phyloP scores from a whole-genome alignment of 1,140 invertebrate species.

The Drosophila sucinea region DNA sequence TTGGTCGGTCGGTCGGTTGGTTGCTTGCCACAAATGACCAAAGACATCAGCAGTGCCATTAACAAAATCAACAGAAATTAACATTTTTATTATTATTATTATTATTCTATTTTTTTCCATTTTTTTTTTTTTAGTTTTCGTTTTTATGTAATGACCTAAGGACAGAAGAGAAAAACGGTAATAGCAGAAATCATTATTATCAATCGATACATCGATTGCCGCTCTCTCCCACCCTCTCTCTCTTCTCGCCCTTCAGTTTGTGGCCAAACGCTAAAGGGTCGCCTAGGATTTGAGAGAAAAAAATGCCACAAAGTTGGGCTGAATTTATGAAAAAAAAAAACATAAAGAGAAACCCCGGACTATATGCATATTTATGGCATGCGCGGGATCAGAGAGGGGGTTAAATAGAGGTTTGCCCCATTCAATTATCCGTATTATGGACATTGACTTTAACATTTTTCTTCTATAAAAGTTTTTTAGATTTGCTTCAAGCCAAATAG shows the following conservation, averaged over 20 bases:
- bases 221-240: neutral
- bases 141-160: conserved; percentile 31
- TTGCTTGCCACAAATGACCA: conserved; percentile 31
- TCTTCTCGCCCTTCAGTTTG: neutral
- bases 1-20: conserved; percentile 8
- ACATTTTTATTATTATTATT: conserved; percentile 31
- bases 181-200: conserved; percentile 52
- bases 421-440: neutral
- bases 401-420: conserved; percentile 2
- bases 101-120: conserved; percentile 40
- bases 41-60: conserved; percentile 53
- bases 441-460: neutral
- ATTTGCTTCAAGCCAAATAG: neutral
- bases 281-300: neutral
- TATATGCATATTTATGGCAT: neutral
- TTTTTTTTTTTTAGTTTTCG: conserved; percentile 22
- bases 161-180: neutral
- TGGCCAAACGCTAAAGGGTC: neutral
- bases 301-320: neutral
- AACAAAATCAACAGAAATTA: conserved; percentile 36
- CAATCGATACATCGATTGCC: conserved; percentile 72
- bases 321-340: neutral
- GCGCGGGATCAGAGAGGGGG: neutral
- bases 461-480: no score
- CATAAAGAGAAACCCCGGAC: neutral